Conservation (phyloP, 2,113 vertebrate genomes). For the Donacobius atricapilla region DNA sequence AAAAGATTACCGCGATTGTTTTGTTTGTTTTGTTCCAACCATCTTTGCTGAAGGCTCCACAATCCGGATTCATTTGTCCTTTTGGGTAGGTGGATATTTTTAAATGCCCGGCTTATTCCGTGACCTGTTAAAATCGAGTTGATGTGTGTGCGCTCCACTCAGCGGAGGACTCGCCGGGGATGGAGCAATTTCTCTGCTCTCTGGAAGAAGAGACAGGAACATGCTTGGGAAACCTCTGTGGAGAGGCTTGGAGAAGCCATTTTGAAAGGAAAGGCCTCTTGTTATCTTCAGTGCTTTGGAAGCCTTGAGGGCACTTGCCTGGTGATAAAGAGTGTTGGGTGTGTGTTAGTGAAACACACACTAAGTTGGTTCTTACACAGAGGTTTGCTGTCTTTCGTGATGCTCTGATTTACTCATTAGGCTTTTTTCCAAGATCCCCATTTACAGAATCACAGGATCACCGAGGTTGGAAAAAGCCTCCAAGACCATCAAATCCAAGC, state of each 20-base stretch:
- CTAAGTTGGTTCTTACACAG: not conserved
- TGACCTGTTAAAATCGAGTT: constrained; percentile 33
- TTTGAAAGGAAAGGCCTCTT: not conserved
- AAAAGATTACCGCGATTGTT: constrained; percentile 47
- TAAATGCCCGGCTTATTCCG: constrained; percentile 25
- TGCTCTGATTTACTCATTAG: not conserved
- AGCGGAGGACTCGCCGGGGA: not conserved
- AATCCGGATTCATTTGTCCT: not conserved
- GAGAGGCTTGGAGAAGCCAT: not conserved
- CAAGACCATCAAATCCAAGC: rapidly evolving
- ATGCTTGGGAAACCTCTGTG: not conserved
- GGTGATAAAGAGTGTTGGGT: not conserved
- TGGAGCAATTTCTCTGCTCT: not conserved
- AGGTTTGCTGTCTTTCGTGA: not conserved
- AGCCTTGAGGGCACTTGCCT: not conserved
- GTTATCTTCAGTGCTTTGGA: not conserved
- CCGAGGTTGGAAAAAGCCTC: not conserved
- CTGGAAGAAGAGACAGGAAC: not conserved
- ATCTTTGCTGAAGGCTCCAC: constrained; percentile 60
- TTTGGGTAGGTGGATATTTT: constrained; percentile 45
- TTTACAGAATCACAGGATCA: not conserved
- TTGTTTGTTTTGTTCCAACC: constrained; percentile 40
- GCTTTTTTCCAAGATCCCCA: not conserved
- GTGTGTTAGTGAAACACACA: not conserved
- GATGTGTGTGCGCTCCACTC: not conserved